A percentile compares a stretch with the other conserved stretches of the same genome.
These are phyloP conservation scores for Limosa lapponica DNA, from an alignment of 2,797 vertebrate genomes.

Conservation along the genomic window DNA sequence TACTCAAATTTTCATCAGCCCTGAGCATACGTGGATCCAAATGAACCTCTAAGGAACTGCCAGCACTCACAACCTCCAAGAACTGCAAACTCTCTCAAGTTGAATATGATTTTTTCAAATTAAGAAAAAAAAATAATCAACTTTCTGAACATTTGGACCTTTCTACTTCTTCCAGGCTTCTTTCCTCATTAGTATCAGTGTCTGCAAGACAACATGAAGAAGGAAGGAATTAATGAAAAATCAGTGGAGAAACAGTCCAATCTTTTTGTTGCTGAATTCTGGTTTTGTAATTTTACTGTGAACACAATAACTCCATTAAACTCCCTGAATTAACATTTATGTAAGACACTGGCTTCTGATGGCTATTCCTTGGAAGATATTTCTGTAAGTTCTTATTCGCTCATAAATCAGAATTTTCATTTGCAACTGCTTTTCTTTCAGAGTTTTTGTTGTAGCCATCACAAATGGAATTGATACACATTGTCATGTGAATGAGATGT, in stretches of 20 bases:
- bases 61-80: background rate
- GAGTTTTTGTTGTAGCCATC: background rate
- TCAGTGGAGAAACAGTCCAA: background rate
- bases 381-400: background rate
- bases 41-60: background rate
- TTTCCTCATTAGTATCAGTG: background rate
- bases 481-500: background rate
- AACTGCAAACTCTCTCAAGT: background rate
- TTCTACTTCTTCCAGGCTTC: background rate
- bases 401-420: background rate
- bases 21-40: background rate
- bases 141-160: background rate
- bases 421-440: background rate
- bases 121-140: background rate
- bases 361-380: background rate
- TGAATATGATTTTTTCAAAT: background rate
- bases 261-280: fast-evolving
- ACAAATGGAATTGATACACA: background rate
- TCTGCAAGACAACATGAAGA: background rate
- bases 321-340: background rate
- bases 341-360: background rate
- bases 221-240: background rate
- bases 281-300: background rate
- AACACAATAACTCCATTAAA: background rate
- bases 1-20: background rate